Evolutionary conservation across 2,113 vertebrate species (phyloP).

Genomic region (Petaurus breviceps): DNA sequence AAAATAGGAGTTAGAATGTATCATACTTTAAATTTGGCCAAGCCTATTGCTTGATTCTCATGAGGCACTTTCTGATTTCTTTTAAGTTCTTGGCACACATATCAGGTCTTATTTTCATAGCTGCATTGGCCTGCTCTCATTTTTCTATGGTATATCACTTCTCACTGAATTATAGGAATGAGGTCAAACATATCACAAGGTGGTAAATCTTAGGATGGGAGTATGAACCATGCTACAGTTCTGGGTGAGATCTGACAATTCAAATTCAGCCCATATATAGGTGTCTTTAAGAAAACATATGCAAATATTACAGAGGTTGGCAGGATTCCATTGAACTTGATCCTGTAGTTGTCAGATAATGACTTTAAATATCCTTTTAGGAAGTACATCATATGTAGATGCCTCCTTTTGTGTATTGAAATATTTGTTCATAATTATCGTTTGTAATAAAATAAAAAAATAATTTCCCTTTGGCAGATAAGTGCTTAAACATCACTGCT

Average conservation of each 20-base stretch:
- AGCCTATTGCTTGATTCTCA: background rate
- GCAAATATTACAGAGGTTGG: background rate
- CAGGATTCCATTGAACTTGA: background rate
- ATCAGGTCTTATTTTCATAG: background rate
- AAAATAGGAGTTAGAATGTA: background rate
- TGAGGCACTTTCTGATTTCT: background rate
- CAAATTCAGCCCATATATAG: background rate
- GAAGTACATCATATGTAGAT: background rate
- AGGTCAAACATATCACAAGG: background rate
- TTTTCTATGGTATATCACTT: background rate
- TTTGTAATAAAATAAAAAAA: background rate
- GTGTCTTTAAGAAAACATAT: background rate
- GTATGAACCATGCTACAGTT: background rate
- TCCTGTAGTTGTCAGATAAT: background rate
- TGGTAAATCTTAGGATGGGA: background rate
- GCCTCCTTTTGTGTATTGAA: background rate
- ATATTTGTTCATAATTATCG: background rate
- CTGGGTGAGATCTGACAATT: background rate
- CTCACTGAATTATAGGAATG: constrained; percentile 10
- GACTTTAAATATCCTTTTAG: background rate
- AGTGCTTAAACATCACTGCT: constrained; percentile 1
- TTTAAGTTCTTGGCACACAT: background rate
- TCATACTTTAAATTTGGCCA: background rate
- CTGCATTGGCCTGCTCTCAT: background rate
- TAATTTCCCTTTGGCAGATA: background rate